phyloP scores from a whole-genome alignment of 1,140 invertebrate species.

The Panulirus ornatus region DNA sequence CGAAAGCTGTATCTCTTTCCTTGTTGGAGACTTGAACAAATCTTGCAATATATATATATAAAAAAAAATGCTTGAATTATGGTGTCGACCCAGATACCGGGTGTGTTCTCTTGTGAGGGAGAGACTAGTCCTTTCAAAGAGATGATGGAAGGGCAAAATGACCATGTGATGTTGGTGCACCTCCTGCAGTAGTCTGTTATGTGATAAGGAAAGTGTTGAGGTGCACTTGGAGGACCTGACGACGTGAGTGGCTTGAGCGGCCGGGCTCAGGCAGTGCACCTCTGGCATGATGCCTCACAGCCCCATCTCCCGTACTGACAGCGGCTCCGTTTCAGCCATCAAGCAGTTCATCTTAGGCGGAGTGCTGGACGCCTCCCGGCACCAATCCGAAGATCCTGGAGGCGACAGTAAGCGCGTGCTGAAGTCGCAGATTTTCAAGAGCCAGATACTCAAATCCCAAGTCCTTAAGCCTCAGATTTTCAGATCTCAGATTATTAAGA shows the following conservation, averaged over 20 bases:
- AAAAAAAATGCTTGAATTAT: too few species aligned
- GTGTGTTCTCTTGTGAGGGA: background rate
- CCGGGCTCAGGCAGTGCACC: background rate
- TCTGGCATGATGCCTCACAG: constrained; percentile 58
- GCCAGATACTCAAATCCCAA: constrained; percentile 52
- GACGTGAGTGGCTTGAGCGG: background rate
- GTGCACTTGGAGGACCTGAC: background rate
- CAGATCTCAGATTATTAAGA: constrained; percentile 59
- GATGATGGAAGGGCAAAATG: background rate
- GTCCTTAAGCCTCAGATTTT: constrained; percentile 53
- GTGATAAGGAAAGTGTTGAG: background rate
- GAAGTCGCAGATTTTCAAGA: constrained; percentile 28
- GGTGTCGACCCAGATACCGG: too few species aligned
- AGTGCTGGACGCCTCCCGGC: constrained; percentile 40
- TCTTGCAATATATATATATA: too few species aligned
- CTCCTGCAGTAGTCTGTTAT: too few species aligned
- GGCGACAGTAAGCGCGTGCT: constrained; percentile 5
- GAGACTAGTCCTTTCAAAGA: background rate
- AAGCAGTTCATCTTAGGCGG: constrained; percentile 65
- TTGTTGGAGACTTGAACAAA: too few species aligned
- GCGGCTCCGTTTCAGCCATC: constrained; percentile 62
- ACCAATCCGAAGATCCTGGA: background rate
- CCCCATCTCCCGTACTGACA: constrained; percentile 56
- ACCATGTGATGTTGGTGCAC: background rate
- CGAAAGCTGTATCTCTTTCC: too few species aligned